Conservation (phyloP, 1,140 invertebrate species). For the Lasaia peninsularis region DNA sequence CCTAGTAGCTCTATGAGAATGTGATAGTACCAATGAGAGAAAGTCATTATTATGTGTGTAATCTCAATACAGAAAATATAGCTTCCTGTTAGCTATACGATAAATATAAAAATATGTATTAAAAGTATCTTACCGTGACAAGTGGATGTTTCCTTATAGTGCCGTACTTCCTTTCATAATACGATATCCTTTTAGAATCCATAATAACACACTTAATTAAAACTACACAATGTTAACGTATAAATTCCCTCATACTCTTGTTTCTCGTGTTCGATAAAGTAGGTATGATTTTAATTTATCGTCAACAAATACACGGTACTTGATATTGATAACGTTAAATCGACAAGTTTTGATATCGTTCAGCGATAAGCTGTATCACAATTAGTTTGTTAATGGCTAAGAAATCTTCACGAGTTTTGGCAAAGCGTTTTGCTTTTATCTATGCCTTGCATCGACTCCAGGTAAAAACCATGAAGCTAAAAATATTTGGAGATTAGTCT, state of each 20-base stretch:
- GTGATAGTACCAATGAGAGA: too few species aligned
- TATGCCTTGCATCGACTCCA: too few species aligned
- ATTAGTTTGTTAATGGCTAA: neutral
- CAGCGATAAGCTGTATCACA: neutral
- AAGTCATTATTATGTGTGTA: too few species aligned
- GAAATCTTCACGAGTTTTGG: too few species aligned
- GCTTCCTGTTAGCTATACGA: too few species aligned
- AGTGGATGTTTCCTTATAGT: conserved; percentile 22
- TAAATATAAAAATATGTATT: conserved; percentile 10
- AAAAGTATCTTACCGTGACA: conserved; percentile 27
- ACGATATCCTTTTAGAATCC: conserved; percentile 26
- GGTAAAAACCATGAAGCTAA: too few species aligned
- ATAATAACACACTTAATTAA: neutral
- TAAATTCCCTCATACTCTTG: neutral
- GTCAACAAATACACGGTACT: neutral
- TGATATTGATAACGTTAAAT: conserved; percentile 18
- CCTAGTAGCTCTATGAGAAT: too few species aligned
- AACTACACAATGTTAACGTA: neutral
- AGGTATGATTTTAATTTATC: conserved; percentile 3
- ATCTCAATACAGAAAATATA: too few species aligned
- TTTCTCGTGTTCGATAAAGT: neutral
- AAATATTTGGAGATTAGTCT: too few species aligned
- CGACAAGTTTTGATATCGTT: conserved; percentile 13
- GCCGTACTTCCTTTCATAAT: conserved; percentile 36
- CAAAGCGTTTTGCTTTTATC: too few species aligned